Evolutionary conservation across 2,797 vertebrate genomes (phyloP).

Genomic region (Momotus momota): DNA sequence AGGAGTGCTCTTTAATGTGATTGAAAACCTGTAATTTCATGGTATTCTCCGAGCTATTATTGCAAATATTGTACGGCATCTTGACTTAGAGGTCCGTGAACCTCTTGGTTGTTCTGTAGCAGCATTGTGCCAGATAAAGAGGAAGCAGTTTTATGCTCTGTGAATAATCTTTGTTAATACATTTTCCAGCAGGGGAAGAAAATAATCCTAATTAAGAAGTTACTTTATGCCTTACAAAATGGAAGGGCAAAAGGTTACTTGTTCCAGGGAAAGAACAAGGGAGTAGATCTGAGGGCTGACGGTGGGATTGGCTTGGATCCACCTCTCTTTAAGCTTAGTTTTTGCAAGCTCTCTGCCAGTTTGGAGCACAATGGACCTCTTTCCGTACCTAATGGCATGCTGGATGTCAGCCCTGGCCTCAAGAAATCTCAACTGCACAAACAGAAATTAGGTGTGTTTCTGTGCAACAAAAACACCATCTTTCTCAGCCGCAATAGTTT

Average conservation of each 20-base stretch:
- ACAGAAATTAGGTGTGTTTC: constrained; percentile 55
- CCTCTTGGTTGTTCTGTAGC: neutral
- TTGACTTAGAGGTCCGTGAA: neutral
- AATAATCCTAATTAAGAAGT: constrained; percentile 58
- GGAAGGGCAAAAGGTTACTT: constrained; percentile 57
- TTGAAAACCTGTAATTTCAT: neutral
- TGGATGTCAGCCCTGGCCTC: constrained; percentile 72
- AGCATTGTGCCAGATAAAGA: constrained; percentile 21
- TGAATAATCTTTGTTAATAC: constrained; percentile 32
- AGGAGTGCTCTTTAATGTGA: neutral
- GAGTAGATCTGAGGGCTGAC: constrained; percentile 57
- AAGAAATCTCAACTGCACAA: constrained; percentile 47
- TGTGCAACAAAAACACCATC: constrained; percentile 41
- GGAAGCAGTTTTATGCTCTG: neutral
- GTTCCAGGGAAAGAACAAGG: constrained; percentile 48
- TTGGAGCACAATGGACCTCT: constrained; percentile 55
- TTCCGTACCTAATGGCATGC: constrained; percentile 62
- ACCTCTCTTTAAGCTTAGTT: constrained; percentile 50
- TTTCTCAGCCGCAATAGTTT: constrained; percentile 41
- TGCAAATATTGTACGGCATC: neutral
- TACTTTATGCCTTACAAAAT: constrained; percentile 61
- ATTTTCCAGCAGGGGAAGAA: constrained; percentile 37
- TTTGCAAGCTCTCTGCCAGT: constrained; percentile 70
- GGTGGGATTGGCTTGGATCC: constrained; percentile 64
- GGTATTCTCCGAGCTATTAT: neutral